Evolutionary conservation across 2,113 vertebrate genomes (phyloP), one percentile per base, ranked within the genome.

Genomic region (Oreochromis niloticus): DNA sequence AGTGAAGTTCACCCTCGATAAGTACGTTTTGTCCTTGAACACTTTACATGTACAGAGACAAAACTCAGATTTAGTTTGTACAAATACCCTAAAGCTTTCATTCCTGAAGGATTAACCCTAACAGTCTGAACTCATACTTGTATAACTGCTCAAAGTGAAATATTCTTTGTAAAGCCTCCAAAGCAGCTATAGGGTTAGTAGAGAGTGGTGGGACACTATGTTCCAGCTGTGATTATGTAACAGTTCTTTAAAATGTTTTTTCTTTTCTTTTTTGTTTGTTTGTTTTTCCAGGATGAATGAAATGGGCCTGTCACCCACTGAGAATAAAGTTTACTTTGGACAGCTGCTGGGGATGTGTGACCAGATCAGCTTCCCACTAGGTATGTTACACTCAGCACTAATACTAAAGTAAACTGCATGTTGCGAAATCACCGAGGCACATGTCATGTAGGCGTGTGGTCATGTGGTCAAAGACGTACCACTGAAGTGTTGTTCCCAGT

Each of bases 271-370:
- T 5, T 41, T 17, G 17, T 12, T 11, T 41, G 2, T 41, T 12
- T 68, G 19, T 39, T 41, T 41, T 12, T 24, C 3, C 86, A 99
- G 99, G 94, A 99, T 99, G 98, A 96, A 95, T 52, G 97, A 98
- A 63, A 95, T 99, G 89, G 96, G 94, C 41, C 97, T 99, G 66
- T 97, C 96, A 46, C 98, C 98, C 7, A 93, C 93, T 0, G 97
- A 98, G 84, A 97, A 96, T 89, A 98, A 98, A 89, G 97, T 99
- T 87, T 99, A 95, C 95, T 99, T 99, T 1, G 98, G 98, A 83
- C 99, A 99, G 96, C 96, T 99, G 82, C 96, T 99, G 82, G 98
- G 99, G 93, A 99, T 99, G 98, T 99, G 98, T 66, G 98, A 99
- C 94, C 98, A 99, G 93, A 98, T 99, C 96, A 99, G 97, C 95